Conservation (phyloP, 2,797 vertebrate species). For the Leptatherina wallacei region DNA sequence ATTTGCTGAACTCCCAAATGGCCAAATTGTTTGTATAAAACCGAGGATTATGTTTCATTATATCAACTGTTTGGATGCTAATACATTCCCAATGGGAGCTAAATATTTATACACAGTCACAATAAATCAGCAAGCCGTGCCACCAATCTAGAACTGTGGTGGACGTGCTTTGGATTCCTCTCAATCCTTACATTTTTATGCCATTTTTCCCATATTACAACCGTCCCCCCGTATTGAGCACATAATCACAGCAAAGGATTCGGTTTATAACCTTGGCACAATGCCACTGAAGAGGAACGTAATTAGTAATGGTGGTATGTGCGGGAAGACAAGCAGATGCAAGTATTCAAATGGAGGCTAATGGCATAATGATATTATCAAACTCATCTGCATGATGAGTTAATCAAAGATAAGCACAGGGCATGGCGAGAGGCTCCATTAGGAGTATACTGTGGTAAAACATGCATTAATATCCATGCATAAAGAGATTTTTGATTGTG, state of each 20-base stretch:
- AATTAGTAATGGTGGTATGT: slow-evolving; percentile 66
- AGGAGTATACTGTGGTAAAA: slow-evolving; percentile 52
- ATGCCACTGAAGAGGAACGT: slow-evolving; percentile 51
- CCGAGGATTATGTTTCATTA: slow-evolving; percentile 53
- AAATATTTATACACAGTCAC: slow-evolving; percentile 43
- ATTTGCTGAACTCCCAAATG: slow-evolving; percentile 34
- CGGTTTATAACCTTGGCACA: slow-evolving; percentile 54
- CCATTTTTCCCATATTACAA: slow-evolving; percentile 81
- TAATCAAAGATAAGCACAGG: slow-evolving; percentile 69
- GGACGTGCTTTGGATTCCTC: slow-evolving; percentile 31
- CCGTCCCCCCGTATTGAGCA: slow-evolving; percentile 63
- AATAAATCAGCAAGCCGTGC: slow-evolving; percentile 36
- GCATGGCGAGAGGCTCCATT: slow-evolving; percentile 54
- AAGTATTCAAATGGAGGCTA: slow-evolving; percentile 65
- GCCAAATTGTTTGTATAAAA: slow-evolving; percentile 54
- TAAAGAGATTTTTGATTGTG: slow-evolving; percentile 41
- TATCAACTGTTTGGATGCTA: slow-evolving; percentile 47
- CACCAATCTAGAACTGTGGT: slow-evolving; percentile 27
- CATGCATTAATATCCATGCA: slow-evolving; percentile 74
- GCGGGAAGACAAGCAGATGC: slow-evolving; percentile 67
- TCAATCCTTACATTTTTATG: slow-evolving; percentile 71
- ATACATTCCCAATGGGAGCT: slow-evolving; percentile 49
- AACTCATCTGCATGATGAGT: slow-evolving; percentile 69
- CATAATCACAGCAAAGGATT: slow-evolving; percentile 62
- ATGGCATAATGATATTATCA: slow-evolving; percentile 67